Evolutionary conservation across 2,113 vertebrate genomes (phyloP).

Genomic region (Nannobrachium achirus): DNA sequence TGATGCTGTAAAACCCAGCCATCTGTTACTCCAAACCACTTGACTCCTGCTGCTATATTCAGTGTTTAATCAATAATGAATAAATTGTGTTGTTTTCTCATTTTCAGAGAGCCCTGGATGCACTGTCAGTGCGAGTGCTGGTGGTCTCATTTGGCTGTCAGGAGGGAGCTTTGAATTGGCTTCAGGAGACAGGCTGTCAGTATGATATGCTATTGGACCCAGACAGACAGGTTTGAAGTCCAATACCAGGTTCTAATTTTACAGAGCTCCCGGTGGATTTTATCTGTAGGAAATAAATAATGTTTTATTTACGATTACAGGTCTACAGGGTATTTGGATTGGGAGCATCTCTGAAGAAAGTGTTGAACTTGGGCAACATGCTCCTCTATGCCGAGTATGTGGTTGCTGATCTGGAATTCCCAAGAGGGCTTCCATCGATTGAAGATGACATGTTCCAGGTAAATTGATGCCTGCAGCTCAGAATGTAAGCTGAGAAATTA

Average conservation of each 20-base stretch:
- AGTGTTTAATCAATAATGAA: too few relatives aligned
- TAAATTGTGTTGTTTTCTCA: neutral
- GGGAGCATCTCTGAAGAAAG: conserved; percentile 44
- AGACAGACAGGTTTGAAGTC: conserved; percentile 48
- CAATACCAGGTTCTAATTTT: neutral
- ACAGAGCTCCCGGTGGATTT: neutral
- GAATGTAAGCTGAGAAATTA: neutral
- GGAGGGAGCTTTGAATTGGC: conserved; percentile 55
- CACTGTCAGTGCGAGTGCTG: conserved; percentile 39
- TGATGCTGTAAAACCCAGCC: too few relatives aligned
- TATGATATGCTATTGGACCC: conserved; percentile 60
- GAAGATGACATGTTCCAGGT: conserved; percentile 69
- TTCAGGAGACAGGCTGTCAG: conserved; percentile 46
- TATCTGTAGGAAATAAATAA: neutral
- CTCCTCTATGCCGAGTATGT: conserved; percentile 59
- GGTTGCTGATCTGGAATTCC: conserved; percentile 45
- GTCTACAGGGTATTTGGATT: conserved; percentile 46
- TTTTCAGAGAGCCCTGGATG: conserved; percentile 40
- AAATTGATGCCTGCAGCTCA: neutral
- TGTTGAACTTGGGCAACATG: conserved; percentile 61
- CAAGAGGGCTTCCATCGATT: conserved; percentile 39
- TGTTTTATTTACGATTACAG: conserved; percentile 31
- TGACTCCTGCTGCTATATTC: too few relatives aligned
- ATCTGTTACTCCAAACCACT: too few relatives aligned
- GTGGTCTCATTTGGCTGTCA: conserved; percentile 59